Conservation (phyloP, 2,113 vertebrate genomes). For the Hystrix brachyura region DNA sequence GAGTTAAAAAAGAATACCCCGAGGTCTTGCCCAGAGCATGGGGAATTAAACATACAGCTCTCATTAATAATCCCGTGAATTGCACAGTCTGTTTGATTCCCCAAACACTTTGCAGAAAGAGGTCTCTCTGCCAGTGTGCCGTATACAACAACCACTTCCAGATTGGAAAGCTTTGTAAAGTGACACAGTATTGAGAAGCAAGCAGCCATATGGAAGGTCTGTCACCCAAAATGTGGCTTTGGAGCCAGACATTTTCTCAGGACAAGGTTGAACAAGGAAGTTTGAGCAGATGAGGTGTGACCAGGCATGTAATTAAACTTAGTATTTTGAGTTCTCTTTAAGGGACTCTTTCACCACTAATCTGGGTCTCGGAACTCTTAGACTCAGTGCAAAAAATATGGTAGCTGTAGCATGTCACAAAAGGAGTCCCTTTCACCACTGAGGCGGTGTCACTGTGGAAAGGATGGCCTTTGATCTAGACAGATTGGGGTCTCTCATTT, state of each 20-base stretch:
- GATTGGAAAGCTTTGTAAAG: neutral
- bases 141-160: neutral
- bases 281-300: neutral
- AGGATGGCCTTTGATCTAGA: neutral
- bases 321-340: neutral
- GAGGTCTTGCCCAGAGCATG: neutral
- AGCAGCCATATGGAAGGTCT: slow-evolving; percentile 38
- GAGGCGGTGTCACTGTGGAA: rapidly evolving
- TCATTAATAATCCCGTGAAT: slow-evolving; percentile 60
- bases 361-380: neutral
- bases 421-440: neutral
- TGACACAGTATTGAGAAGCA: neutral
- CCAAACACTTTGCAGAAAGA: neutral
- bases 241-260: slow-evolving; percentile 53
- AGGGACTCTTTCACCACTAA: neutral
- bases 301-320: neutral
- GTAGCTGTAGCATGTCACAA: neutral
- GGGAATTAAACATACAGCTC: slow-evolving; percentile 66
- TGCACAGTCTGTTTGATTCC: slow-evolving; percentile 39
- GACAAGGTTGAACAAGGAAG: neutral
- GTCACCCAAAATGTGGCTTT: slow-evolving; percentile 26
- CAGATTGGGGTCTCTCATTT: neutral
- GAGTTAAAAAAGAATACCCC: slow-evolving; percentile 66
- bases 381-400: neutral
- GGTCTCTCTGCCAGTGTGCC: slow-evolving; percentile 21